Conservation (phyloP, 92 coral and sea anemone species). For the Siderastrea radians region DNA sequence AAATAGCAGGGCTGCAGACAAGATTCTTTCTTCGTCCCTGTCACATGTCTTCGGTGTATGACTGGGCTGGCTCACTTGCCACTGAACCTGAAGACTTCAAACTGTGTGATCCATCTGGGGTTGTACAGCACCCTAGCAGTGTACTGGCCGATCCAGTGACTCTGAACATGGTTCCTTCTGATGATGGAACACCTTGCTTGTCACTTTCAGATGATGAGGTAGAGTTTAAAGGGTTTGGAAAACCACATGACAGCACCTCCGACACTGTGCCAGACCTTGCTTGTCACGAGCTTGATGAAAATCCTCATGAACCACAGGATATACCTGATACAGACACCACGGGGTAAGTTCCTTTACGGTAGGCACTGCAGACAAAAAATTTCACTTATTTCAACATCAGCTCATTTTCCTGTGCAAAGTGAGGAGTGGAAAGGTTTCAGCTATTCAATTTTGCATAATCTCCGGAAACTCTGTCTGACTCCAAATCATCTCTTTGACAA, state of each 20-base stretch:
- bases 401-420: too few relatives aligned
- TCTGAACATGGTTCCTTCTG: constrained; percentile 12
- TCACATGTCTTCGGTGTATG: constrained; percentile 66
- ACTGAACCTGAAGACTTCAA: constrained; percentile 54
- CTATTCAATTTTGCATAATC: too few relatives aligned
- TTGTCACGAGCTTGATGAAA: constrained; percentile 4
- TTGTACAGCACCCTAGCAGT: constrained; percentile 30
- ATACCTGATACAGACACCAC: background rate
- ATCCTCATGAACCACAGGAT: background rate
- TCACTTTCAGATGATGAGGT: constrained; percentile 19
- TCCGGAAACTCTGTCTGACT: too few relatives aligned
- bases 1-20: constrained; percentile 50
- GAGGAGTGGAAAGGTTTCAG: too few relatives aligned
- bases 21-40: constrained; percentile 42
- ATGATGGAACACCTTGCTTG: constrained; percentile 26
- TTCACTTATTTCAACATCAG: too few relatives aligned
- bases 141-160: constrained; percentile 7
- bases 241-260: constrained; percentile 1
- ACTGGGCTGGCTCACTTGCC: constrained; percentile 67
- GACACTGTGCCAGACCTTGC: background rate
- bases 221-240: constrained; percentile 47
- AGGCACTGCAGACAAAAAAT: background rate
- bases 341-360: background rate
- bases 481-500: too few relatives aligned
- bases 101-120: constrained; percentile 37